Conservation (phyloP, 2,113 vertebrate genomes). For the Pomatostomus ruficeps region DNA sequence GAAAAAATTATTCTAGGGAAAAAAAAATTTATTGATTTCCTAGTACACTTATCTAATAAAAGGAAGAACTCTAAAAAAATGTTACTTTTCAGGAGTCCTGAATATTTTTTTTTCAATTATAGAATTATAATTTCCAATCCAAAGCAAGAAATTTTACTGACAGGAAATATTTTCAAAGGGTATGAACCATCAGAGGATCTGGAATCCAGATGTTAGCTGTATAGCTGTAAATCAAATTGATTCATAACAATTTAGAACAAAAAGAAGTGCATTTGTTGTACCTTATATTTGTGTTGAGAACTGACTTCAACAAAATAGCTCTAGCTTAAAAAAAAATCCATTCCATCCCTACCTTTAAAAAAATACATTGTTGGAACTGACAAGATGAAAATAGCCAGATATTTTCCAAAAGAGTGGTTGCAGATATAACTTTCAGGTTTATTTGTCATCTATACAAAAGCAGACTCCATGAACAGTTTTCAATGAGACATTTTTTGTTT, state of each 20-base stretch:
- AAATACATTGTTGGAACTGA: neutral
- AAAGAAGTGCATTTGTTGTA: neutral
- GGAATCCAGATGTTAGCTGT: neutral
- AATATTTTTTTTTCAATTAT: neutral
- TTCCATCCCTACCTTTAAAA: neutral
- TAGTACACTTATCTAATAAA: neutral
- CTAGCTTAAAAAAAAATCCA: neutral
- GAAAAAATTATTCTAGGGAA: neutral
- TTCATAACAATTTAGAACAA: neutral
- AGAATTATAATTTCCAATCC: neutral
- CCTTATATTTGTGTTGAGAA: neutral
- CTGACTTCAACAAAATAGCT: neutral
- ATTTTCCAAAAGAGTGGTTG: neutral
- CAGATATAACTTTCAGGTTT: neutral
- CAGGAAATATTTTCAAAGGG: neutral
- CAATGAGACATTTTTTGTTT: neutral
- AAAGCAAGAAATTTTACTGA: neutral
- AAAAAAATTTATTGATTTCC: neutral
- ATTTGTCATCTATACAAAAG: neutral
- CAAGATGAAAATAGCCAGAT: neutral
- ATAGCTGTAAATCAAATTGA: neutral
- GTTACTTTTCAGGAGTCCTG: neutral
- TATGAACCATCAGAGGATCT: neutral
- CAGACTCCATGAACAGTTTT: neutral
- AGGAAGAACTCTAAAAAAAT: neutral